Evolutionary conservation across 1,140 invertebrate genomes (phyloP), one percentile per base, ranked within the genome.

Genomic region (Daktulosphaira vitifoliae): DNA sequence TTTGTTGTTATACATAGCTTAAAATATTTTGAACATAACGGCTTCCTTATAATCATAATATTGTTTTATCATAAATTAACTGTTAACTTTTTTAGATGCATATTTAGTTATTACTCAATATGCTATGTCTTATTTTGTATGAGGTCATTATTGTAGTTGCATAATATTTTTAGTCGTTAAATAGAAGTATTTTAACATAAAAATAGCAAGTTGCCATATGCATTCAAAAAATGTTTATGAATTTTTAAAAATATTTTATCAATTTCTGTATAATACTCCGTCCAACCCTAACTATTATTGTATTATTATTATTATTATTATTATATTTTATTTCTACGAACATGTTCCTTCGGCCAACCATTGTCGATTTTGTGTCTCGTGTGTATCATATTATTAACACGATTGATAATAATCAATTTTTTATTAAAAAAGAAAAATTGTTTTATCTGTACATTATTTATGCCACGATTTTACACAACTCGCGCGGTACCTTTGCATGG

Each of bases 281-380:
- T 62, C 56, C 56, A 62, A 11, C 29, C 29, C 29, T 33, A n/a
- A n/a, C 29, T 33, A 33, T 33, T 33, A 33, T n/a, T n/a, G n/a
- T 33, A 33, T 33, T 33, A 33, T 62, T 62, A 62, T 56, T 54
- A 54, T 54, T 37, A 53, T 54, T 56, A 56, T 56, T 46, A 54
- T 59, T 59, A 44, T 59, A 25, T 59, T 59, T 20, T 59, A 29
- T 44, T 59, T 56, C 42, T 46, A 62, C 42, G 25, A 62, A 62
- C 56, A 48, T 62, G 56, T 62, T 62, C 56, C 56, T 62, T 62
- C 56, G 56, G 56, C 44, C 13, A 25, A 20, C 56, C 56, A 25
- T 33, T 15, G 26, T 39, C 25, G 26, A 15, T 11, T 20, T 33
- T 62, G 23, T 3, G 25, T 23, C n/a, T 6, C 44, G 44, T 18